Percentiles rank a stretch among this genome's conserved stretches.
These are phyloP conservation scores for Spea multiplicata DNA, from an alignment of 2,113 vertebrate genomes.

Conservation along the genomic window DNA sequence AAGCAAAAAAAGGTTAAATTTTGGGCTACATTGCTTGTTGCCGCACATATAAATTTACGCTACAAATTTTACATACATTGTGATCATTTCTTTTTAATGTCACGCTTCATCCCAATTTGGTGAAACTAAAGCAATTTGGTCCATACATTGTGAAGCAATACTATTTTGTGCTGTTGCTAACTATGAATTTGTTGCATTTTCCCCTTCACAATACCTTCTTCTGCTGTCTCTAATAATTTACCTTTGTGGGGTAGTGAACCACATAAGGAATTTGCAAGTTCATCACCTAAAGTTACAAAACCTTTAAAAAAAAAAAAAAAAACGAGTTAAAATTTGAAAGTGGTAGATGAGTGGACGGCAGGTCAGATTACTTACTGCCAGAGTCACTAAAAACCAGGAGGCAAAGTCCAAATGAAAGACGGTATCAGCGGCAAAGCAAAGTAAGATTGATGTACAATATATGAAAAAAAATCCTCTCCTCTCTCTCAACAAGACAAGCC, in stretches of 20 bases:
- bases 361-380: constrained; percentile 58
- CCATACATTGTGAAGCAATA: too few species aligned
- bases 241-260: constrained; percentile 64
- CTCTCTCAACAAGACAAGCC: constrained; percentile 55
- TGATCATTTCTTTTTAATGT: too few species aligned
- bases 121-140: too few species aligned
- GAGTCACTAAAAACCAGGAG: constrained; percentile 66
- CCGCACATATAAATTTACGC: too few species aligned
- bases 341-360: constrained; percentile 57
- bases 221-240: constrained; percentile 65
- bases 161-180: constrained; percentile 12
- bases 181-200: constrained; percentile 34
- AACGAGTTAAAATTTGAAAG: constrained; percentile 73
- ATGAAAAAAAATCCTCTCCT: constrained; percentile 26
- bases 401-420: constrained; percentile 53
- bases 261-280: constrained; percentile 75
- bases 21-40: too few species aligned
- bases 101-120: too few species aligned
- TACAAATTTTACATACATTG: too few species aligned
- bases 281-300: constrained; percentile 64
- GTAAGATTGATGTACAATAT: constrained; percentile 54
- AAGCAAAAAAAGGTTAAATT: too few species aligned
- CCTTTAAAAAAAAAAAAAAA: constrained; percentile 58
- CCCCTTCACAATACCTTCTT: constrained; percentile 47
- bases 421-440: constrained; percentile 48